Conservation (phyloP, 2,888 invertebrate genomes). For the Seira musarum region DNA sequence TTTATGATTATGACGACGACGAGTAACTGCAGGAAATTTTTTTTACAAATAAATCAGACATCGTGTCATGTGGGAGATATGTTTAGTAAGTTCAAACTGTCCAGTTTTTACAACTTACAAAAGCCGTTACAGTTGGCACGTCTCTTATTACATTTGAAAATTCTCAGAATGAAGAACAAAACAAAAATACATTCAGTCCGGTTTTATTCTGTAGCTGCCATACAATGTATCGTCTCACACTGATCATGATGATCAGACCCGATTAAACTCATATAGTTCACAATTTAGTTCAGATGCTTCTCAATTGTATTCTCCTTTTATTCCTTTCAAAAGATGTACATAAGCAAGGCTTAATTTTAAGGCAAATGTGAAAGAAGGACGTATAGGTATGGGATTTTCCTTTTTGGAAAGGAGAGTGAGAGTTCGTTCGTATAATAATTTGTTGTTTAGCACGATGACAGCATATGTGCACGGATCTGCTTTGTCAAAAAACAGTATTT, state of each 20-base stretch:
- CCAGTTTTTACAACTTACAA: too few species aligned
- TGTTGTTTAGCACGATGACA: slow-evolving; percentile 42
- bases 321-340: neutral
- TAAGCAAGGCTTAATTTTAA: neutral
- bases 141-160: too few species aligned
- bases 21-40: too few species aligned
- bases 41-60: neutral
- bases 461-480: slow-evolving; percentile 54
- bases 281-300: neutral
- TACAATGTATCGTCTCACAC: too few species aligned
- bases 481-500: slow-evolving; percentile 13
- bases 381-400: neutral
- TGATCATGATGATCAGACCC: neutral
- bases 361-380: slow-evolving; percentile 17
- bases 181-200: too few species aligned
- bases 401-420: neutral
- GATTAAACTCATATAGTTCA: neutral
- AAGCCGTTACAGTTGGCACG: too few species aligned
- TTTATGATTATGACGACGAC: neutral
- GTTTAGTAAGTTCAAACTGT: too few species aligned
- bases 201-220: too few species aligned
- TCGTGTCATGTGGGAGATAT: neutral
- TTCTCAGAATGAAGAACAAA: too few species aligned
- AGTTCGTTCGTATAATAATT: neutral
- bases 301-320: neutral